Evolutionary conservation across 2,797 vertebrate genomes (phyloP).

Genomic region (Remorina albescens): DNA sequence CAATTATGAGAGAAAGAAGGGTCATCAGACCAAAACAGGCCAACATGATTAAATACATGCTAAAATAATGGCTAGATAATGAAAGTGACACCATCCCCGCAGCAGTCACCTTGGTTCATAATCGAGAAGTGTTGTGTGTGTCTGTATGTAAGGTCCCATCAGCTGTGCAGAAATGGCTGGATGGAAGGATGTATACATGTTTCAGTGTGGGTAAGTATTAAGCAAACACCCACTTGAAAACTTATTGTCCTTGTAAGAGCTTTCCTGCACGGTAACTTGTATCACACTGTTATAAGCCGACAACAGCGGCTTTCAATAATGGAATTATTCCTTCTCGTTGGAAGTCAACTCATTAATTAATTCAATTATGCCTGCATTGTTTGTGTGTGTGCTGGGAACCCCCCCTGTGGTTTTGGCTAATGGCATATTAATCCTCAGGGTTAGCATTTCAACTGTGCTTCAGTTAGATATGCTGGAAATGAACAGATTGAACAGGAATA

Average conservation of each 20-base stretch:
- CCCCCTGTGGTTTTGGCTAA: conserved; percentile 55
- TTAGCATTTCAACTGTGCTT: conserved; percentile 54
- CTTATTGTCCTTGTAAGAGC: conserved; percentile 63
- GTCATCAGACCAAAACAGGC: conserved; percentile 56
- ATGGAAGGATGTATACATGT: background rate
- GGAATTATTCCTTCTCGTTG: conserved; percentile 59
- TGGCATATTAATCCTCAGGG: conserved; percentile 65
- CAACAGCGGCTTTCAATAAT: conserved; percentile 70
- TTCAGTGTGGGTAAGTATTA: conserved; percentile 2
- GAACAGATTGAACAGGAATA: conserved; percentile 51
- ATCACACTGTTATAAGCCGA: conserved; percentile 48
- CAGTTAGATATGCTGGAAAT: conserved; percentile 44
- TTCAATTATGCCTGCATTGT: conserved; percentile 64
- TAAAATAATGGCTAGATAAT: conserved; percentile 68
- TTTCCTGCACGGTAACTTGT: conserved; percentile 29
- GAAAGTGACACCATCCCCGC: conserved; percentile 58
- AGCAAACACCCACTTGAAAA: conserved; percentile 30
- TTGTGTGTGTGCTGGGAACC: conserved; percentile 41
- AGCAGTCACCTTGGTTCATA: conserved; percentile 76
- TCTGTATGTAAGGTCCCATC: conserved; percentile 50
- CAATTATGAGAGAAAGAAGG: conserved; percentile 47
- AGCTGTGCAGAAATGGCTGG: no score
- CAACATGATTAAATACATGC: conserved; percentile 61
- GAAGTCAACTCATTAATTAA: conserved; percentile 59
- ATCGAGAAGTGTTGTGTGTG: conserved; percentile 44